Conservation (phyloP, 2,797 vertebrate species). For the Macropodus opercularis region DNA sequence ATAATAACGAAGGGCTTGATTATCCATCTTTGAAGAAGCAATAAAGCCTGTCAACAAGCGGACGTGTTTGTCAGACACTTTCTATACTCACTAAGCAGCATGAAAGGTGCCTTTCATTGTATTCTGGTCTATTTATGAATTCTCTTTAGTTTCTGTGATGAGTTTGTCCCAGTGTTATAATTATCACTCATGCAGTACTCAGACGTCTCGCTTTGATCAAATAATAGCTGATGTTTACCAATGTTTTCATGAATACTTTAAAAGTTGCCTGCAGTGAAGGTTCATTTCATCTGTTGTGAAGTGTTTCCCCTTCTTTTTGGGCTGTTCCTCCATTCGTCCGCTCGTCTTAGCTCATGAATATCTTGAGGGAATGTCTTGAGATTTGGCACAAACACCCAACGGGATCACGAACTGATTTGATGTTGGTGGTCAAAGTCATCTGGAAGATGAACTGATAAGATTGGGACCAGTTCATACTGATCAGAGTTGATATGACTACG, state of each 20-base stretch:
- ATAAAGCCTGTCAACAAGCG: slow-evolving; percentile 25
- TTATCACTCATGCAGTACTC: slow-evolving; percentile 1
- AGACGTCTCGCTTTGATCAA: slow-evolving; percentile 10
- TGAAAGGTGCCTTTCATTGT: not conserved
- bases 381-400: too few species aligned
- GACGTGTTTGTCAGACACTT: slow-evolving; percentile 5
- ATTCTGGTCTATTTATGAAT: slow-evolving; percentile 7
- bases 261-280: not conserved
- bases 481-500: too few species aligned
- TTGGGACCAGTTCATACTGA: too few species aligned
- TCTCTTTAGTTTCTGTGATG: slow-evolving; percentile 13
- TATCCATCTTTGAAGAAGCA: slow-evolving; percentile 40
- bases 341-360: too few species aligned
- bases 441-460: too few species aligned
- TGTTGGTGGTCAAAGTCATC: too few species aligned
- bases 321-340: too few species aligned
- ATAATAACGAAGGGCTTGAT: slow-evolving; percentile 9
- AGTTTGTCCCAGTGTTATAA: slow-evolving; percentile 6
- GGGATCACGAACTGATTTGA: too few species aligned
- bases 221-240: slow-evolving; percentile 8
- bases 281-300: not conserved
- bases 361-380: too few species aligned
- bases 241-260: slow-evolving; percentile 5
- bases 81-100: not conserved
- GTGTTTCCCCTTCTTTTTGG: too few species aligned